A percentile compares a stretch with the other conserved stretches of the same genome.
These are phyloP conservation scores for Varanus komodoensis DNA, from an alignment of 2,113 vertebrate genomes.

Conservation along the genomic window DNA sequence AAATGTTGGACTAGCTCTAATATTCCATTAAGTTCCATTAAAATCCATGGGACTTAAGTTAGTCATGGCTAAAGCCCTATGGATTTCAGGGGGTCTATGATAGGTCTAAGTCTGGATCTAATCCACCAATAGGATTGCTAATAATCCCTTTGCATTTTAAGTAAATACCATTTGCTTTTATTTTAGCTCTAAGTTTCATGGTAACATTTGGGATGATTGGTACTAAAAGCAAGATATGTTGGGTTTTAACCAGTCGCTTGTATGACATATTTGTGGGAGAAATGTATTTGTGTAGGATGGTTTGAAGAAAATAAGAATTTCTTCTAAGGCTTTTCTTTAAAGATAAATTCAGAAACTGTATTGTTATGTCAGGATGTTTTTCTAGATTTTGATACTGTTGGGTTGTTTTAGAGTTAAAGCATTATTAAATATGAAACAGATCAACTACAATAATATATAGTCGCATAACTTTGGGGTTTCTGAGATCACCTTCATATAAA, in stretches of 20 bases:
- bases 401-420: not conserved
- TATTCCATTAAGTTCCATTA: too few relatives aligned
- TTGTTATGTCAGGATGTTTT: not conserved
- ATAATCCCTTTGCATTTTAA: not conserved
- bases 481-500: not conserved
- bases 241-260: not conserved
- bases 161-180: not conserved
- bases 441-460: not conserved
- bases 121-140: not conserved
- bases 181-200: too few relatives aligned
- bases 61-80: too few relatives aligned
- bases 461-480: too few relatives aligned
- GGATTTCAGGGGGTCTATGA: too few relatives aligned
- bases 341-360: not conserved
- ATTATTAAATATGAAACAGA: not conserved
- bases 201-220: not conserved
- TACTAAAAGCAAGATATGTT: not conserved
- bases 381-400: not conserved
- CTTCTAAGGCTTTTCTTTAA: not conserved
- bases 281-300: not conserved
- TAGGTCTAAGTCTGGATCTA: too few relatives aligned
- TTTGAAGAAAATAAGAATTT: not conserved
- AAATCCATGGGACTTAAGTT: too few relatives aligned
- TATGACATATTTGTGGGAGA: not conserved
- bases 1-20: too few relatives aligned